phyloP scores from a whole-genome alignment of 30 jellyfish, hydroid and myxozoan genomes.

The Cassiopea xamachana region DNA sequence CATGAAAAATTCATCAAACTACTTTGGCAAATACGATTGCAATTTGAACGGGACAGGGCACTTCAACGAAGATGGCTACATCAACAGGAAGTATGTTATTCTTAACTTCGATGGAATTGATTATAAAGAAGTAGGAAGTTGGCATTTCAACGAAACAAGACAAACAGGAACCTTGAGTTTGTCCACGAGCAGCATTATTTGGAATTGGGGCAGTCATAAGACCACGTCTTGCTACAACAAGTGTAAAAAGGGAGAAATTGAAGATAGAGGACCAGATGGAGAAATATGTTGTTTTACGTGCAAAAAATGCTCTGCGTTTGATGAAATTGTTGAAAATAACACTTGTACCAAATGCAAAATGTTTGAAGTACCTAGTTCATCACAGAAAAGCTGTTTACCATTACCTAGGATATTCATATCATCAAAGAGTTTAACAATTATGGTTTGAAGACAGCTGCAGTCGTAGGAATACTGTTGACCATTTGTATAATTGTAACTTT shows the following conservation, averaged over 20 bases:
- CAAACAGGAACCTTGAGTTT: background rate
- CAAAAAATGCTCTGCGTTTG: background rate
- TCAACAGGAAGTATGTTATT: background rate
- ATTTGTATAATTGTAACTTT: background rate
- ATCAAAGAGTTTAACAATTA: background rate
- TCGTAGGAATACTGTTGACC: background rate
- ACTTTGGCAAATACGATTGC: background rate
- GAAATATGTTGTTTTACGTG: slow-evolving; percentile 22
- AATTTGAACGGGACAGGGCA: background rate
- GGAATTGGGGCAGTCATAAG: background rate
- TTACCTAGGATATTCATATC: slow-evolving; percentile 3
- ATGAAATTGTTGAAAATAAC: background rate
- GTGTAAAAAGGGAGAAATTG: slow-evolving; percentile 15
- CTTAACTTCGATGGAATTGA: slow-evolving; percentile 16
- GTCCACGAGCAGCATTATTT: background rate
- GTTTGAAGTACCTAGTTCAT: background rate
- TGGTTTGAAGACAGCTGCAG: background rate
- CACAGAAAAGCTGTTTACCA: background rate
- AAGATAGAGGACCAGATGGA: slow-evolving; percentile 13
- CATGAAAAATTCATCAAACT: background rate
- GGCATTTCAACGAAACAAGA: background rate
- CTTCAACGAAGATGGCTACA: slow-evolving; percentile 6
- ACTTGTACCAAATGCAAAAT: background rate
- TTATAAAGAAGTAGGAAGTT: slow-evolving; percentile 23
- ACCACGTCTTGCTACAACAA: slow-evolving; percentile 1